Evolutionary conservation across 1,140 invertebrate species (phyloP).

Genomic region (Maconellicoccus hirsutus): DNA sequence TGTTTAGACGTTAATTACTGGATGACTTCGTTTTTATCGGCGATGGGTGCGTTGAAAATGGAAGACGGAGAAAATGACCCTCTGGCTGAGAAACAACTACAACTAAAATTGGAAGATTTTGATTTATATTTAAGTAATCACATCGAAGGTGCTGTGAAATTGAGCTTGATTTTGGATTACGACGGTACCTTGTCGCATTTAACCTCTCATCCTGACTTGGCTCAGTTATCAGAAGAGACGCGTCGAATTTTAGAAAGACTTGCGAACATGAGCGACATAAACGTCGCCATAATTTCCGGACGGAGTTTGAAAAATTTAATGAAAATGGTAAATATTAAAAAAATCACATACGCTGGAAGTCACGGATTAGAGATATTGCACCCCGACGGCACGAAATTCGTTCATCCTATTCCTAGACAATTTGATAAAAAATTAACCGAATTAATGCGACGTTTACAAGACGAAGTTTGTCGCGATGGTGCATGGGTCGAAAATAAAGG

Average conservation of each 20-base stretch:
- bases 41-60: constrained; percentile 59
- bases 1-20: constrained; percentile 76
- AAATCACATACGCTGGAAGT: constrained; percentile 81
- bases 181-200: constrained; percentile 81
- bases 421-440: constrained; percentile 67
- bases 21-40: constrained; percentile 77
- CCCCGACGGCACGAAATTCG: constrained; percentile 79
- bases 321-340: constrained; percentile 78
- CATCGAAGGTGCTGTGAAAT: constrained; percentile 46
- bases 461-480: constrained; percentile 72
- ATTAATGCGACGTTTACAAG: constrained; percentile 65
- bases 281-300: constrained; percentile 78
- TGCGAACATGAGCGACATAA: constrained; percentile 75
- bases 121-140: constrained; percentile 70
- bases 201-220: constrained; percentile 76
- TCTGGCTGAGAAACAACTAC: constrained; percentile 67
- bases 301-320: constrained; percentile 78
- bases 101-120: constrained; percentile 74
- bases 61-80: constrained; percentile 62
- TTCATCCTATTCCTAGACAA: constrained; percentile 78
- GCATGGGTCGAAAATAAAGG: constrained; percentile 90
- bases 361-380: constrained; percentile 81
- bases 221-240: constrained; percentile 68
- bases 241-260: constrained; percentile 70
- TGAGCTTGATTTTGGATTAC: constrained; percentile 75